These are phyloP conservation scores for Spondyliosoma cantharus DNA, from an alignment of 2,797 vertebrate genomes.

Conservation along the genomic window DNA sequence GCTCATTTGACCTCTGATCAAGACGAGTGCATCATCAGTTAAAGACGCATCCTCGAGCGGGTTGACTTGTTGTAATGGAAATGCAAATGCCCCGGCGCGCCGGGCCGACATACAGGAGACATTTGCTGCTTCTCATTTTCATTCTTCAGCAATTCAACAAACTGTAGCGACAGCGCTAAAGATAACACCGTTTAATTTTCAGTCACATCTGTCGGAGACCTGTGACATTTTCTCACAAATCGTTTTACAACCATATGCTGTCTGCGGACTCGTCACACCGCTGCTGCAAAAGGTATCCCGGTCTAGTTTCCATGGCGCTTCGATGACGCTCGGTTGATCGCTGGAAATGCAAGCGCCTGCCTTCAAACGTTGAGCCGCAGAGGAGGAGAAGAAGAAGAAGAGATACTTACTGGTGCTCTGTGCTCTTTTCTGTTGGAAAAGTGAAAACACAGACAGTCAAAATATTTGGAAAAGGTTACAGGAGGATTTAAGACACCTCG, in stretches of 20 bases:
- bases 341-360: conserved; percentile 10
- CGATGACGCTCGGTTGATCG: background rate
- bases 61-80: no score
- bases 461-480: background rate
- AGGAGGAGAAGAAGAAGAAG: background rate
- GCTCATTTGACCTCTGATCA: no score
- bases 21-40: no score
- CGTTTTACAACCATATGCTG: background rate
- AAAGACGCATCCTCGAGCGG: no score
- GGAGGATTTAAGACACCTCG: background rate
- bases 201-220: conserved; percentile 1
- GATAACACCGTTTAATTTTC: conserved; percentile 2
- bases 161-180: background rate
- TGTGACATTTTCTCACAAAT: conserved; percentile 17
- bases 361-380: background rate
- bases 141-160: background rate
- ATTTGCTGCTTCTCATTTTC: no score
- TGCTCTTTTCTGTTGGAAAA: background rate
- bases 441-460: background rate
- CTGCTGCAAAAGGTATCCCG: background rate
- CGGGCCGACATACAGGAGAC: no score
- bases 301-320: conserved; percentile 1
- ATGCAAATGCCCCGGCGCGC: no score
- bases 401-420: background rate
- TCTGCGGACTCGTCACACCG: background rate